Evolutionary conservation across 2,888 invertebrate genomes (phyloP).

Genomic region (Globia sparganii): DNA sequence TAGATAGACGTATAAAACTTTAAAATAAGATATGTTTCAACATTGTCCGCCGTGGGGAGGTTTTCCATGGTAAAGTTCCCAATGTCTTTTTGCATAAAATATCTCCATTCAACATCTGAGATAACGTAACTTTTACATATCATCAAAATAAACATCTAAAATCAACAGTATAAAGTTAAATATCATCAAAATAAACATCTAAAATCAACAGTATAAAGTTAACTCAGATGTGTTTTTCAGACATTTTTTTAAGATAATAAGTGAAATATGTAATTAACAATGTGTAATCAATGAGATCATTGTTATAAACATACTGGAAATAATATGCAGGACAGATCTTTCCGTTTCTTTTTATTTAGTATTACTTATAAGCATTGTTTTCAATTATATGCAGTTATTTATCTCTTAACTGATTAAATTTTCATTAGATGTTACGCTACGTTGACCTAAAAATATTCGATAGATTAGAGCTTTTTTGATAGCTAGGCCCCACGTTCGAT

Average conservation of each 20-base stretch:
- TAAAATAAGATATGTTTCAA: too few relatives aligned
- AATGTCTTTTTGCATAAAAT: constrained; percentile 4
- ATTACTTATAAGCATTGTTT: background rate
- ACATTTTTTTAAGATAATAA: background rate
- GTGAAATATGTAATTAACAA: background rate
- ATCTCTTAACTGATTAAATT: background rate
- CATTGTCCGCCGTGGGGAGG: too few relatives aligned
- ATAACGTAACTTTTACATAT: background rate
- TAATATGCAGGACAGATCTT: too few relatives aligned
- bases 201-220: background rate
- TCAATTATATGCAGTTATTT: background rate
- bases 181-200: background rate
- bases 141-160: background rate
- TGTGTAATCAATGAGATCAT: background rate
- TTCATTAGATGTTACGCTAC: background rate
- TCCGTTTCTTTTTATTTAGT: background rate
- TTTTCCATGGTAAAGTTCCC: too few relatives aligned
- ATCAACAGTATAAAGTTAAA: background rate
- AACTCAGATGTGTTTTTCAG: background rate
- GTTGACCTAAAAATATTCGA: background rate
- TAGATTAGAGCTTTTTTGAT: background rate
- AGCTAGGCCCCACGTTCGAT: background rate
- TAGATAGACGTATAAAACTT: too few relatives aligned
- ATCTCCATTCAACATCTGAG: background rate
- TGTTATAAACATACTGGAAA: background rate